phyloP scores from a whole-genome alignment of 1,140 invertebrate genomes.

The Chrysomallon squamiferum region DNA sequence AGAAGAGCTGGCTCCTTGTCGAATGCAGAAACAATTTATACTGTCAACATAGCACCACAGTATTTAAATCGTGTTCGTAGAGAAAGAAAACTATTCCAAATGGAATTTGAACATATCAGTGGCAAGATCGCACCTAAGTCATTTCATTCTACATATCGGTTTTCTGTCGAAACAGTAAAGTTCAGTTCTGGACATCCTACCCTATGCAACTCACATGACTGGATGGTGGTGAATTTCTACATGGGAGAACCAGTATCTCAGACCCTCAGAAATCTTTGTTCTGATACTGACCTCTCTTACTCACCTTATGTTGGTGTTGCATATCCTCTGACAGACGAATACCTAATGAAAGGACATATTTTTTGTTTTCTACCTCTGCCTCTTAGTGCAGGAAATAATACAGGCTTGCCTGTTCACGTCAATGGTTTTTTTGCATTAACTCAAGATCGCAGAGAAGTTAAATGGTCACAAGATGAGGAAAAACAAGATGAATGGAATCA shows the following conservation, averaged over 20 bases:
- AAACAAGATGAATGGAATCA: slow-evolving; percentile 50
- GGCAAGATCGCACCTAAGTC: neutral
- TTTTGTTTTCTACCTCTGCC: slow-evolving; percentile 58
- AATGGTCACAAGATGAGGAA: slow-evolving; percentile 49
- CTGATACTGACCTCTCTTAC: slow-evolving; percentile 5
- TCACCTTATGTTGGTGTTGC: slow-evolving; percentile 9
- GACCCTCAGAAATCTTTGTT: neutral
- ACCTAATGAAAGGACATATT: slow-evolving; percentile 28
- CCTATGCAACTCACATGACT: slow-evolving; percentile 3
- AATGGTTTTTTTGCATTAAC: slow-evolving; percentile 54
- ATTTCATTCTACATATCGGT: neutral
- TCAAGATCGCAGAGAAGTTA: slow-evolving; percentile 49
- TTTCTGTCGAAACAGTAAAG: neutral
- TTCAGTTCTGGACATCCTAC: no score
- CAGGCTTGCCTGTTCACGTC: slow-evolving; percentile 54
- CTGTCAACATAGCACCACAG: neutral
- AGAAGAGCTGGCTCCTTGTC: no score
- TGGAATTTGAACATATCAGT: neutral
- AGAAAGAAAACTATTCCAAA: neutral
- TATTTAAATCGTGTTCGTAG: neutral
- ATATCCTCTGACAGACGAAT: slow-evolving; percentile 10
- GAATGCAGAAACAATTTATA: neutral
- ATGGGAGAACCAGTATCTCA: neutral
- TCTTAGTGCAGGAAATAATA: slow-evolving; percentile 26
- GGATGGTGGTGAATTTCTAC: slow-evolving; percentile 18